A percentile compares a stretch with the other conserved stretches of the same genome.
phyloP scores from a whole-genome alignment of 2,888 invertebrate genomes.

The Cephonodes hylas region DNA sequence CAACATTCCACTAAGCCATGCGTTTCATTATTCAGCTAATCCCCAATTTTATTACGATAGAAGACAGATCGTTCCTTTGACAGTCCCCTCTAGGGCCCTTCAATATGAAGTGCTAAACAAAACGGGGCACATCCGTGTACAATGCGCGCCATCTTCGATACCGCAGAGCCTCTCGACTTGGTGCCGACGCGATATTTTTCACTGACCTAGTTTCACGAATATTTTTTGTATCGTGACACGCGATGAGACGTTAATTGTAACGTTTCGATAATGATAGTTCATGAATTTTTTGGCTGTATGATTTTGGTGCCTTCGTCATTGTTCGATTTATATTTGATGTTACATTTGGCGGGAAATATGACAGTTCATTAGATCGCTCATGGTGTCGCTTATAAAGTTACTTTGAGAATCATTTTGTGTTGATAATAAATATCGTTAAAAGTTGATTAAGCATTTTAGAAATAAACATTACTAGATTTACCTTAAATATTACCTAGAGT shows the following conservation, averaged over 20 bases:
- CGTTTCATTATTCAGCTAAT: conserved; percentile 26
- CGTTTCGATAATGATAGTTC: not conserved
- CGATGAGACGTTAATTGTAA: not conserved
- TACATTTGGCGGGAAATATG: not conserved
- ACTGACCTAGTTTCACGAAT: conserved; percentile 52
- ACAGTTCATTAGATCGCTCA: not conserved
- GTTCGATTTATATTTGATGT: not conserved
- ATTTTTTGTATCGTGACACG: conserved; percentile 6
- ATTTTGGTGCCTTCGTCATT: not conserved
- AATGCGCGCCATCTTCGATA: conserved; percentile 40
- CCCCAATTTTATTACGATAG: conserved; percentile 28
- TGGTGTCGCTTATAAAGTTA: not conserved
- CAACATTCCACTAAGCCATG: conserved; percentile 8
- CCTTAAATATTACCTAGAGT: no score
- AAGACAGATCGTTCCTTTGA: conserved; percentile 43
- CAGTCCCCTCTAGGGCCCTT: conserved; percentile 37
- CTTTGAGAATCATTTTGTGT: not conserved
- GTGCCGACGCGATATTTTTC: conserved; percentile 54
- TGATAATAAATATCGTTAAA: no score
- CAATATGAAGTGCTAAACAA: conserved; percentile 59
- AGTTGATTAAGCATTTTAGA: no score
- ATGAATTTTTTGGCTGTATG: not conserved
- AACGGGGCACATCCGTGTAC: conserved; percentile 48
- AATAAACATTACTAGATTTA: no score
- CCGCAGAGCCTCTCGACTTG: conserved; percentile 41